Evolutionary conservation across 2,888 invertebrate species (phyloP).

Genomic region (Ethmia dodecea): DNA sequence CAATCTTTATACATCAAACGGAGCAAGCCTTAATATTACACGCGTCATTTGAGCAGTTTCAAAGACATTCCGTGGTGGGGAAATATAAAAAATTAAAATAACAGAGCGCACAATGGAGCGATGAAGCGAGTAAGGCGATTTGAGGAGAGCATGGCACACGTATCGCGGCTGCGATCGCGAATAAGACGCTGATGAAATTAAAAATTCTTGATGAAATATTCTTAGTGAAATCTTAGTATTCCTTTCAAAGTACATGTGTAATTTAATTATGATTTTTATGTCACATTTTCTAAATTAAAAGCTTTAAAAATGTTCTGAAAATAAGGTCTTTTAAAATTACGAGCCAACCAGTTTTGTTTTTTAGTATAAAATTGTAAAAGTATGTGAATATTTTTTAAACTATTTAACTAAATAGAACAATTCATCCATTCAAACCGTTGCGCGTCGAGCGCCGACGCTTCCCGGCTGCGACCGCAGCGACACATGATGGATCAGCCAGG

Average conservation of each 20-base stretch:
- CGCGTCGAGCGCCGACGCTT: slow-evolving; percentile 11
- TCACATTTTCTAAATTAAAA: no score
- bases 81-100: slow-evolving; percentile 69
- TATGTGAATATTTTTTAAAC: no score
- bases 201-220: slow-evolving; percentile 44
- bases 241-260: no score
- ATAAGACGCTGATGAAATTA: slow-evolving; percentile 55
- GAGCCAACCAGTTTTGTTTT: no score
- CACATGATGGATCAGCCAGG: slow-evolving; percentile 65
- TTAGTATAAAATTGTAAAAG: no score
- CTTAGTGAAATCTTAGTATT: no score
- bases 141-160: slow-evolving; percentile 27
- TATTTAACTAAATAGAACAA: no score
- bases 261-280: no score
- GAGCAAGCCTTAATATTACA: slow-evolving; percentile 68
- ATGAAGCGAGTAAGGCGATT: slow-evolving; percentile 45
- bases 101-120: slow-evolving; percentile 56
- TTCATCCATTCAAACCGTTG: no score
- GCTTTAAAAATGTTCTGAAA: no score
- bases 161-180: slow-evolving; percentile 23
- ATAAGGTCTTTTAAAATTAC: no score
- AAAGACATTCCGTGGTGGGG: slow-evolving; percentile 66
- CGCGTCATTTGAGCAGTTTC: slow-evolving; percentile 73
- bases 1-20: slow-evolving; percentile 72
- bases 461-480: slow-evolving; percentile 26